Conservation (phyloP, 23 tunicate species). For the Styela plicata region DNA sequence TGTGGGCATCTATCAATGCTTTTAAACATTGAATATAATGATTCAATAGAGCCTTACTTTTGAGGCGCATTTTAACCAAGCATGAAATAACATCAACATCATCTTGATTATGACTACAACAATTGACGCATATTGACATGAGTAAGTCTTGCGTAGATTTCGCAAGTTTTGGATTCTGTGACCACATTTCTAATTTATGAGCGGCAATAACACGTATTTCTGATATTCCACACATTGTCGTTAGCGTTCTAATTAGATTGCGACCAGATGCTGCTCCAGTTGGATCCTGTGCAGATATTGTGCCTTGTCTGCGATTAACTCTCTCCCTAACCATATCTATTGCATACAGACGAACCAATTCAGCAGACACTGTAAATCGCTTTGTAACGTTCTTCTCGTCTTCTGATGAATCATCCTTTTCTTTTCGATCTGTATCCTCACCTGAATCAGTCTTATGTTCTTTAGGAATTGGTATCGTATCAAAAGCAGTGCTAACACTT, state of each 20-base stretch:
- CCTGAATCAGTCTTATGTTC: conserved; percentile 14
- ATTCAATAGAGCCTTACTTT: conserved; percentile 42
- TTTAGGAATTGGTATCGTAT: conserved; percentile 16
- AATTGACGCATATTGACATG: conserved; percentile 72
- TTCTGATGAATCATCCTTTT: conserved; percentile 30
- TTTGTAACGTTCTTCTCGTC: conserved; percentile 24
- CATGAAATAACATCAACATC: conserved; percentile 63
- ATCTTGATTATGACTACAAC: conserved; percentile 70
- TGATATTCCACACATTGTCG: conserved; percentile 63
- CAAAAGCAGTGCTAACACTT: conserved; percentile 35
- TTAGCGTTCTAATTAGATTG: conserved; percentile 53
- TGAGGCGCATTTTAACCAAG: conserved; percentile 59
- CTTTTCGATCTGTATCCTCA: conserved; percentile 10
- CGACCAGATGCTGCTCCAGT: conserved; percentile 39
- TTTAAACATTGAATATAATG: conserved; percentile 58
- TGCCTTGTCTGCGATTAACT: conserved; percentile 53
- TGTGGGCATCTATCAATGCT: conserved; percentile 70
- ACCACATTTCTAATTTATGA: conserved; percentile 86
- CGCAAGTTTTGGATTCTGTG: conserved; percentile 63
- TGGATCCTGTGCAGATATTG: conserved; percentile 34
- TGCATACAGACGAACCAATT: conserved; percentile 39
- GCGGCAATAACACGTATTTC: conserved; percentile 54
- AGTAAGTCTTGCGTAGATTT: conserved; percentile 78
- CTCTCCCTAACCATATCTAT: conserved; percentile 64
- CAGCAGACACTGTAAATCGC: conserved; percentile 37